Conservation (phyloP, 2,113 vertebrate species). For the Lipophrys pholis region DNA sequence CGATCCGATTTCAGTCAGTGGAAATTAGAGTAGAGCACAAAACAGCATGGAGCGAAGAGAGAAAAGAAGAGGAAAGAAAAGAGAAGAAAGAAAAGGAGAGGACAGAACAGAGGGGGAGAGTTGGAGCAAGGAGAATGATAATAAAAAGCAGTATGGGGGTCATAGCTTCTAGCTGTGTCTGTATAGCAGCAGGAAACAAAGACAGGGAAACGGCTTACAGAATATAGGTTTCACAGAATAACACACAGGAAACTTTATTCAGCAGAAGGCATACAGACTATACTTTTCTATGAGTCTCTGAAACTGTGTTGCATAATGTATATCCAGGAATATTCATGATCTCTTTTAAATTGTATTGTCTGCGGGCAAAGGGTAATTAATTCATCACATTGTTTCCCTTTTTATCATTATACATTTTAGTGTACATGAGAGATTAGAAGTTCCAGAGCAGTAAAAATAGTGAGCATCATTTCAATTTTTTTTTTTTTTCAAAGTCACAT, state of each 20-base stretch:
- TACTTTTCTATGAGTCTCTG: slow-evolving; percentile 3
- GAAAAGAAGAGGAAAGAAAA: slow-evolving; percentile 4
- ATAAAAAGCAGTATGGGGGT: slow-evolving; percentile 64
- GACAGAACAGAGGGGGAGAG: slow-evolving; percentile 22
- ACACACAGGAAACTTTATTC: slow-evolving; percentile 16
- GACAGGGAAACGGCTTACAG: slow-evolving; percentile 58
- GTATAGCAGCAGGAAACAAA: slow-evolving; percentile 62
- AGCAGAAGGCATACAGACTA: neutral
- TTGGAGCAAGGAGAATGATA: slow-evolving; percentile 37
- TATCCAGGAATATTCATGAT: neutral
- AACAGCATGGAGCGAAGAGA: slow-evolving; percentile 42
- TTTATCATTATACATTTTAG: slow-evolving; percentile 31
- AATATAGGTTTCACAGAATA: slow-evolving; percentile 42
- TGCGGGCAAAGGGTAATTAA: slow-evolving; percentile 24
- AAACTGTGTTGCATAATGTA: slow-evolving; percentile 29
- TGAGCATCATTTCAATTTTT: slow-evolving; percentile 10
- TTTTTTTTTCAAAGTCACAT: slow-evolving; percentile 38
- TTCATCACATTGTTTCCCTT: slow-evolving; percentile 18
- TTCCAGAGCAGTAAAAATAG: slow-evolving; percentile 22
- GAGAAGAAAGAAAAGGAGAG: slow-evolving; percentile 21
- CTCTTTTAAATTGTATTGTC: slow-evolving; percentile 3
- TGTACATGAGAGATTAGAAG: slow-evolving; percentile 28
- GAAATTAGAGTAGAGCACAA: slow-evolving; percentile 57
- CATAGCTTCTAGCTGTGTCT: slow-evolving; percentile 59
- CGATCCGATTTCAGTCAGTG: slow-evolving; percentile 45